Evolutionary conservation across 2,113 vertebrate genomes (phyloP).

Genomic region (Oriolus oriolus): DNA sequence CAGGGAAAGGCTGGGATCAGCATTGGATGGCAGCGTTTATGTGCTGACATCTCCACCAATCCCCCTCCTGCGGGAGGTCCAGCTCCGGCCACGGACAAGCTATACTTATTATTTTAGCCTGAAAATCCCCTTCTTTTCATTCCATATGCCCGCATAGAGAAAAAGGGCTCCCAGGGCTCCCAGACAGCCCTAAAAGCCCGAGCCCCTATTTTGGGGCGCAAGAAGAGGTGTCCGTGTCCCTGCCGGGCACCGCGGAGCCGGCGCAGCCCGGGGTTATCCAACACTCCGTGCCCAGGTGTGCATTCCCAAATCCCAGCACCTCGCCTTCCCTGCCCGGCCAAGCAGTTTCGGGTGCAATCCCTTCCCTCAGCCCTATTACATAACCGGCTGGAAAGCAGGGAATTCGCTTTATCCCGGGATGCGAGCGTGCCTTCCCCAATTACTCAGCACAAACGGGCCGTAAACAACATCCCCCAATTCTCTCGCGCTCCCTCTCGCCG

Average conservation of each 20-base stretch:
- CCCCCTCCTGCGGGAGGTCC: neutral
- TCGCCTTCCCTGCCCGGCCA: neutral
- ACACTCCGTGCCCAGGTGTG: fast-evolving
- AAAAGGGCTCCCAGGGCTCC: neutral
- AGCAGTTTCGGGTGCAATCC: neutral
- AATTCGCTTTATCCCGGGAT: neutral
- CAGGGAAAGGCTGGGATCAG: neutral
- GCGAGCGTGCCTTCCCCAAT: neutral
- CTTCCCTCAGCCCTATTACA: neutral
- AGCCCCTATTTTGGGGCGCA: neutral
- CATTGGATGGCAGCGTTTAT: neutral
- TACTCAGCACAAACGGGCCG: conserved; percentile 24
- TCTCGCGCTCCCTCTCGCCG: neutral
- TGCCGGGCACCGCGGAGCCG: fast-evolving
- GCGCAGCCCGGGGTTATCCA: neutral
- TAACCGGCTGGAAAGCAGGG: neutral
- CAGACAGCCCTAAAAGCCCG: too few species aligned
- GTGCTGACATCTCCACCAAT: neutral
- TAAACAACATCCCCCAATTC: neutral
- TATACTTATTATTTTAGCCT: neutral
- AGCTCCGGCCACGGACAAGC: neutral
- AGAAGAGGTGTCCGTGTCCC: neutral
- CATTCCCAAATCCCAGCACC: neutral
- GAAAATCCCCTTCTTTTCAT: neutral
- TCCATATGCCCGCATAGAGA: too few species aligned